These are phyloP conservation scores for Orthosia gracilis DNA, from an alignment of 2,888 invertebrate species.

Conservation along the genomic window DNA sequence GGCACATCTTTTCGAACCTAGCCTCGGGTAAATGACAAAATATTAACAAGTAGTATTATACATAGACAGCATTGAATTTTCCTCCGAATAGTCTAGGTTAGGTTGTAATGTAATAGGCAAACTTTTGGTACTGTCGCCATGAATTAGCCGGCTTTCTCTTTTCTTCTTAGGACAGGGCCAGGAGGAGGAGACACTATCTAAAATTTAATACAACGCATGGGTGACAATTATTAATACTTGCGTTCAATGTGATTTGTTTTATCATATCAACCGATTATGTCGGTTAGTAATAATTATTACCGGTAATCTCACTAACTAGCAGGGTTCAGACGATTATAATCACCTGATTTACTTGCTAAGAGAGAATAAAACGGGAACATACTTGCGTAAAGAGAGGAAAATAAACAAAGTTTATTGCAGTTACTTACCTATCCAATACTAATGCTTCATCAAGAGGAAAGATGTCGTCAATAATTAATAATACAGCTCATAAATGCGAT, in stretches of 20 bases:
- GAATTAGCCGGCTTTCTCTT: background rate
- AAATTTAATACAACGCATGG: background rate
- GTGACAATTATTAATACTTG: background rate
- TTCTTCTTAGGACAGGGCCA: too few species aligned
- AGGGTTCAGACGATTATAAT: too few species aligned
- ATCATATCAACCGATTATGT: too few species aligned
- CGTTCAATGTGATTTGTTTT: background rate
- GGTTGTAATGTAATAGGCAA: background rate
- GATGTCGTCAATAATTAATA: conserved; percentile 42
- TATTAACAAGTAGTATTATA: background rate
- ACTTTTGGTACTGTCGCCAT: background rate
- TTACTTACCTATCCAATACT: conserved; percentile 18
- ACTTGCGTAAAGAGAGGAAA: too few species aligned
- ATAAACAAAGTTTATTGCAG: conserved; percentile 41
- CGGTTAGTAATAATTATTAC: background rate
- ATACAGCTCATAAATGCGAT: conserved; percentile 13
- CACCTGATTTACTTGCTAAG: too few species aligned
- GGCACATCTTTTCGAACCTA: background rate
- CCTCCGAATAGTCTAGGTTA: background rate
- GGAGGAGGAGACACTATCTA: background rate
- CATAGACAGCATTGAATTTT: background rate
- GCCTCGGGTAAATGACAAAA: background rate
- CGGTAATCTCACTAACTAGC: too few species aligned
- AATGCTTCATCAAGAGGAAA: conserved; percentile 48
- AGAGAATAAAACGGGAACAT: too few species aligned